Conservation (phyloP, 2,113 vertebrate species). For the Forbesichthys agassizii region DNA sequence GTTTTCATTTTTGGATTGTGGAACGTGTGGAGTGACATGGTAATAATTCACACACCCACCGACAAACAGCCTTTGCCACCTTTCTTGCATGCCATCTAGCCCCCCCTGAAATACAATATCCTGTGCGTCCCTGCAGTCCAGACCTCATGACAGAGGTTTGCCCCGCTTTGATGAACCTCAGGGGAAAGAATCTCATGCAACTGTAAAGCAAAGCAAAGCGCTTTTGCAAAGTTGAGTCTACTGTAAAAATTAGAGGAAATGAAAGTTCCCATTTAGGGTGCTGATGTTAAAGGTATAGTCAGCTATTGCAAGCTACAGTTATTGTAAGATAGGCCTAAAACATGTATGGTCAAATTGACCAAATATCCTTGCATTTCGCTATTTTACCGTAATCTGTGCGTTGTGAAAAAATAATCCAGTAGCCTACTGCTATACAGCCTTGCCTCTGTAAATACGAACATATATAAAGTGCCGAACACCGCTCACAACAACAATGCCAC, state of each 20-base stretch:
- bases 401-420: background rate
- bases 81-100: slow-evolving; percentile 50
- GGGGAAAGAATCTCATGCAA: slow-evolving; percentile 64
- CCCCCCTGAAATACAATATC: slow-evolving; percentile 64
- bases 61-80: slow-evolving; percentile 35
- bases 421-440: background rate
- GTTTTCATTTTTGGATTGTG: background rate
- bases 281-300: too few species aligned
- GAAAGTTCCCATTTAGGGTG: too few species aligned
- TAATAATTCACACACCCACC: background rate
- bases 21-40: background rate
- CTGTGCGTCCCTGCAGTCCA: slow-evolving; percentile 45
- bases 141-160: slow-evolving; percentile 54
- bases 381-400: too few species aligned
- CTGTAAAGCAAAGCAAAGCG: slow-evolving; percentile 32
- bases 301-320: too few species aligned
- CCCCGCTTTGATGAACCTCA: slow-evolving; percentile 65
- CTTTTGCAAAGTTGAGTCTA: background rate
- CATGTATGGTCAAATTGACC: too few species aligned
- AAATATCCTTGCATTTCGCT: too few species aligned
- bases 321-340: too few species aligned
- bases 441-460: background rate
- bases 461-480: too few species aligned
- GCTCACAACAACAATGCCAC: too few species aligned
- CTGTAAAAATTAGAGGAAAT: slow-evolving; percentile 1